Base-by-base conservation (phyloP, 2,888 invertebrate species). In the Carcina quercana region DNA sequence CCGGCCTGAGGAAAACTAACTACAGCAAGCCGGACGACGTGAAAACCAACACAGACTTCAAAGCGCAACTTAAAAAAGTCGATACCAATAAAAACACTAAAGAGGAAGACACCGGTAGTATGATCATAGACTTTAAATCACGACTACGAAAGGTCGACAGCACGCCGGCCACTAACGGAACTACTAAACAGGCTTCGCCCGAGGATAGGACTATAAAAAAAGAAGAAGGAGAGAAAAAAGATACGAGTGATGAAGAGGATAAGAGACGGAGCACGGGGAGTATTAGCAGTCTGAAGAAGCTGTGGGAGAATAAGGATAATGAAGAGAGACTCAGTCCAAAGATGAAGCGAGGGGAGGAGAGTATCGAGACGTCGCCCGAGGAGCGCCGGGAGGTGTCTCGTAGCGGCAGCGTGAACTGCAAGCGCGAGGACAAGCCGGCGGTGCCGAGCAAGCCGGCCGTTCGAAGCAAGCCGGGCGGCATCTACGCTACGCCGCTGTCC, bases 231-330 rank as follows among this genome's bases (percentile, higher is more conserved):
- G 65, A 61, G 37, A 60, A 61, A 28, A 47, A 54, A 13, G 79
- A 75, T 30, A 71, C 51, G 5, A 60, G 57, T 19, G 92, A 92
- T 30, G 89, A 88, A 10, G 93, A 94, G 30, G 94, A 94, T 63
- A 96, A 95, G 67, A 87, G 96, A 8, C 91, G 94, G 46, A 95
- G 95, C 70, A 95, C 95, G 28, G 96, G 96, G 40, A 95, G 95
- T 76, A 96, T 96, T 59, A 95, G 91, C 66, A 96, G 94, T 70
- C 85, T 96, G 54, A 96, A 96, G 69, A 94, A 94, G 70, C 80
- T 96, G 42, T 96, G 96, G 96, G 96, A 96, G 74, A 91, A 91
- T 45, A 93, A 92, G 53, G 91, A 91, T 63, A 69, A 72, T 3
- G 86, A 85, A 42, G 83, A 88, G 28, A 88, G 89, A 37, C 66